Evolutionary conservation across 1,140 invertebrate genomes (phyloP), one percentile per base, ranked within the genome.

Genomic region (Drosophila paulistorum): DNA sequence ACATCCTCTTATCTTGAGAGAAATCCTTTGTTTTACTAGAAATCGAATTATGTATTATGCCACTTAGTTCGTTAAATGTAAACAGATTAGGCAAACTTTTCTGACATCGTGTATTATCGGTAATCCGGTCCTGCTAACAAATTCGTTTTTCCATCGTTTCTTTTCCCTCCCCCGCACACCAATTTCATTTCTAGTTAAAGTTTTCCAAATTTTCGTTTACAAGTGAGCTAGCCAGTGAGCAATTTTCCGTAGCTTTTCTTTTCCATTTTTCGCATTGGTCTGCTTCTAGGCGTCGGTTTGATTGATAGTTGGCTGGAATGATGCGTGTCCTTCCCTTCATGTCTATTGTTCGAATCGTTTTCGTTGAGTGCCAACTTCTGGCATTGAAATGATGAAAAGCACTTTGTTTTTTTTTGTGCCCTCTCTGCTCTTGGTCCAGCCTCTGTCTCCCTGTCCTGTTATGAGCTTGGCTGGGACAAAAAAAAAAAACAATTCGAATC

Each of bases 141-240:
- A 39, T 48, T 48, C 17, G 45, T 20, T 9, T 20, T 48, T 20
- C 17, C 72, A 59, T 35, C 35, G 7, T 26, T 10, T 10, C 35
- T 2, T 23, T n/a, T 71, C 42, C n/a, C 54, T 66, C 73, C 30
- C 72, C 35, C 71, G 10, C 68, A 23, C 68, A 54, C 20, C 20
- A 69, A 42, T 76, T 69, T 58, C 41, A 14, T 26, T 65, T 74
- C 13, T 37, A 59, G 61, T 35, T 55, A 30, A 76, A 76, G 72
- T 76, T 76, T 65, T 64, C 37, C 45, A 48, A 48, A 48, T 48
- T 20, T 48, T 48, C 45, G 45, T 20, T 48, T 48, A 48, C 45
- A 48, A 23, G 20, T 23, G 1, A 23, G 20, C 20, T 23, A 23
- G 20, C 20, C 20, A 23, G 45, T 48, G 17, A 20, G 17, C 7